Conservation (phyloP, 2,888 invertebrate species). For the Meghimatium bilineatum region DNA sequence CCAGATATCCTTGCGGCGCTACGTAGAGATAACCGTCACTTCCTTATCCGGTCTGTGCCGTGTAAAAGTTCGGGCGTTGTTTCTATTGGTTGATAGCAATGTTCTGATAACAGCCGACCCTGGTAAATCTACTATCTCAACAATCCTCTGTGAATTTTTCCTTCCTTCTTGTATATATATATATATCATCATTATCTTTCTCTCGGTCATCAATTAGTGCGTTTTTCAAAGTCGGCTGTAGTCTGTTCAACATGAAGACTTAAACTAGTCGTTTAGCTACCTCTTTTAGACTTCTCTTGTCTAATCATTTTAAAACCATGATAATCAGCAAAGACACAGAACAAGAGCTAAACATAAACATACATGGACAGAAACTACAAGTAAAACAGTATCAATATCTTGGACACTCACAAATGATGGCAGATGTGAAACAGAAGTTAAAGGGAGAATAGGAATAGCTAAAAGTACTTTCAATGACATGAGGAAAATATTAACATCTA, state of each 20-base stretch:
- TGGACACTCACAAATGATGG: too few relatives aligned
- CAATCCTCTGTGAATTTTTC: not conserved
- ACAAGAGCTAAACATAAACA: too few relatives aligned
- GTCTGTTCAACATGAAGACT: not conserved
- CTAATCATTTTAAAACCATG: too few relatives aligned
- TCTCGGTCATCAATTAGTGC: conserved; percentile 32
- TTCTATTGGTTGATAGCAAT: conserved; percentile 36
- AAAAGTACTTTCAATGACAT: too few relatives aligned
- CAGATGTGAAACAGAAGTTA: too few relatives aligned
- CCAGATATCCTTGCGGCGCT: conserved; percentile 27
- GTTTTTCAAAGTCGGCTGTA: conserved; percentile 29
- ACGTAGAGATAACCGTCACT: conserved; percentile 32
- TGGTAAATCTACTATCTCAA: conserved; percentile 25
- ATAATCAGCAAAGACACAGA: too few relatives aligned
- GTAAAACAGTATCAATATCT: too few relatives aligned
- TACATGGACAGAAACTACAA: too few relatives aligned
- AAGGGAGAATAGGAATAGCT: too few relatives aligned
- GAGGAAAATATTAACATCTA: too few relatives aligned
- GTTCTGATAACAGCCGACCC: conserved; percentile 25
- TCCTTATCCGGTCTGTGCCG: conserved; percentile 41
- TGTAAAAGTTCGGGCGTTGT: conserved; percentile 38
- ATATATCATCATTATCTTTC: not conserved
- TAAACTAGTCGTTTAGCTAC: not conserved
- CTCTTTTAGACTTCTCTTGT: too few relatives aligned
- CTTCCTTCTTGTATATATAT: conserved; percentile 8